phyloP scores from a whole-genome alignment of 1,140 invertebrate genomes.

The Samia ricini region DNA sequence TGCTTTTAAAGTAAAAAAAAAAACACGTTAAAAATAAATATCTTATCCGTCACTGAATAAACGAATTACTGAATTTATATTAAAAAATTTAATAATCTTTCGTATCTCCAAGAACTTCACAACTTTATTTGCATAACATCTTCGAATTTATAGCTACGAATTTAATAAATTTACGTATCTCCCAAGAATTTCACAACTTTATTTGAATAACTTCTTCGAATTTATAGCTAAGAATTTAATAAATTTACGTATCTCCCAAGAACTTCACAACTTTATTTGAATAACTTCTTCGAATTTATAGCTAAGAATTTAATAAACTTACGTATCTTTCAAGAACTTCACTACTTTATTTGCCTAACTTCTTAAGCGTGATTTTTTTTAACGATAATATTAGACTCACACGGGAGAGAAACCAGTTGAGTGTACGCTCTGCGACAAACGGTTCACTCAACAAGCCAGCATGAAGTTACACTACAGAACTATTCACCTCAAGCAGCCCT shows the following conservation, averaged over 20 bases:
- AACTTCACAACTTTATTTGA: background rate
- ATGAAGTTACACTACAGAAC: constrained; percentile 85
- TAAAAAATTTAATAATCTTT: too few relatives aligned
- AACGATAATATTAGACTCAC: constrained; percentile 83
- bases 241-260: too few relatives aligned
- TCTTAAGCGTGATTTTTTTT: background rate
- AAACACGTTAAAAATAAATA: too few relatives aligned
- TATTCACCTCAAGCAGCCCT: constrained; percentile 30
- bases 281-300: background rate
- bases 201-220: background rate
- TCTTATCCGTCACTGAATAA: too few relatives aligned
- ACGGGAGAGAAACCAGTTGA: constrained; percentile 94
- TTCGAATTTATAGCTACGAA: too few relatives aligned
- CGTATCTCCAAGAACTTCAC: too few relatives aligned
- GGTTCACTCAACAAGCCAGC: constrained; percentile 97
- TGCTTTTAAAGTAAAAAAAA: too few relatives aligned
- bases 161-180: too few relatives aligned
- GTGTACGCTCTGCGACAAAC: constrained; percentile 92
- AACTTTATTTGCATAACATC: too few relatives aligned
- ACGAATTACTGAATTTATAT: too few relatives aligned
- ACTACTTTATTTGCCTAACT: background rate
- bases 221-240: background rate
- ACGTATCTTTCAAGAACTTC: too few relatives aligned
- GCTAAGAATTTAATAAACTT: background rate
- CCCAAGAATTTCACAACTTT: too few relatives aligned